Conservation (phyloP, 2,797 vertebrate genomes). For the Mormyrus hasselquistii region DNA sequence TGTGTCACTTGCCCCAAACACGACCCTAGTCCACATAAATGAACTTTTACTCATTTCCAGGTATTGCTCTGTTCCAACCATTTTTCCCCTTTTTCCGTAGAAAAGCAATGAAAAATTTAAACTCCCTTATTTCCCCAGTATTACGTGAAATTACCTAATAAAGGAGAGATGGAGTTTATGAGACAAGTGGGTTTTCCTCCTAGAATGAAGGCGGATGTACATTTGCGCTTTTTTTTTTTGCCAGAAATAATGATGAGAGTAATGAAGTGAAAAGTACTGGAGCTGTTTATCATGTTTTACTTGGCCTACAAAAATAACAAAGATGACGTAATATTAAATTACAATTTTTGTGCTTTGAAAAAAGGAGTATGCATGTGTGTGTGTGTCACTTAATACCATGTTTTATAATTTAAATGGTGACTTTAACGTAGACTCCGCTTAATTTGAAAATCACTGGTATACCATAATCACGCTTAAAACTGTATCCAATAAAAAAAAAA, state of each 20-base stretch:
- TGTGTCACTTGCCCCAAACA: constrained; percentile 56
- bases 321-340: not conserved
- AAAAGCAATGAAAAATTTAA: not conserved
- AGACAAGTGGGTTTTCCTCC: not conserved
- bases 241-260: not conserved
- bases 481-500: not conserved
- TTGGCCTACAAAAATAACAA: constrained; percentile 8
- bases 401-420: not conserved
- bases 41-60: constrained; percentile 45
- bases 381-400: not conserved
- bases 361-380: not conserved
- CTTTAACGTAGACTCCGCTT: not conserved
- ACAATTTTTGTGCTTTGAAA: not conserved
- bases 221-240: not conserved
- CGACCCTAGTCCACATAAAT: constrained; percentile 52
- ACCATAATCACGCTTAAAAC: not conserved
- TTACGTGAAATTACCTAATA: not conserved
- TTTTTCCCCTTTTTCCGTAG: not conserved
- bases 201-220: not conserved
- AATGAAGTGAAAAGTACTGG: not conserved
- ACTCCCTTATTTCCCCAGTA: not conserved
- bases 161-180: not conserved
- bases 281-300: not conserved
- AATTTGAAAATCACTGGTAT: not conserved
- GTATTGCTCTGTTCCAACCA: not conserved